A percentile compares a stretch with the other conserved stretches of the same genome.
Conservation (phyloP, 2,797 vertebrate species). For the Tympanoctomys barrerae region DNA sequence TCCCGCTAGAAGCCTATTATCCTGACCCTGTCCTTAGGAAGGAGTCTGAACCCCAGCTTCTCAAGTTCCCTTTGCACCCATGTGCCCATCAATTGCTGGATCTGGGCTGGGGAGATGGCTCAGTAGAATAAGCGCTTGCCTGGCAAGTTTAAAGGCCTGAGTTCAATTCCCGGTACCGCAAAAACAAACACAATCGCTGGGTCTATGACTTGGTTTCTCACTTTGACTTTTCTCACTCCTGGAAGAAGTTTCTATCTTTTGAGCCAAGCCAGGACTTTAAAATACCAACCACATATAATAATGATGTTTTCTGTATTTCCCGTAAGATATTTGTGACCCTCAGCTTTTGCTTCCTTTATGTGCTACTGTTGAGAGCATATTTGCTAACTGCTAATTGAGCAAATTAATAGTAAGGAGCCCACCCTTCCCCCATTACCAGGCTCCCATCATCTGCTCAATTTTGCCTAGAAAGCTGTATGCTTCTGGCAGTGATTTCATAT, state of each 20-base stretch:
- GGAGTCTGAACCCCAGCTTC: background rate
- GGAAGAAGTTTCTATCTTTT: background rate
- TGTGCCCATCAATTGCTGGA: background rate
- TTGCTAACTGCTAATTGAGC: background rate
- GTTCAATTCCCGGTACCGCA: no score
- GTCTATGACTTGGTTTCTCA: background rate
- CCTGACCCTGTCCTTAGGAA: background rate
- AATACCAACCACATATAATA: background rate
- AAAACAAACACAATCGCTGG: background rate
- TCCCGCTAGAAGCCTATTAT: background rate
- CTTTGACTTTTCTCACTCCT: conserved; percentile 45
- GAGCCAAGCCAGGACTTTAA: background rate
- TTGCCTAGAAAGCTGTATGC: conserved; percentile 22
- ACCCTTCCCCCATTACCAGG: background rate
- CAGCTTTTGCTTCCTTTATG: conserved; percentile 20
- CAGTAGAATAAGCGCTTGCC: no score
- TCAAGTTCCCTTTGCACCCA: background rate
- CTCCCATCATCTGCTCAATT: conserved; percentile 33
- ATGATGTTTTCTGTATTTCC: background rate
- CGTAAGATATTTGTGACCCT: background rate
- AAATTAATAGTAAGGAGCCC: conserved; percentile 19
- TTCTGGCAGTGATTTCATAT: conserved; percentile 23
- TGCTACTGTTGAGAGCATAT: background rate
- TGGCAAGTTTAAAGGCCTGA: no score
- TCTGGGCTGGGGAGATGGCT: no score